These are phyloP conservation scores for Cephus nigrinus DNA, from an alignment of 2,888 invertebrate genomes.

Conservation along the genomic window DNA sequence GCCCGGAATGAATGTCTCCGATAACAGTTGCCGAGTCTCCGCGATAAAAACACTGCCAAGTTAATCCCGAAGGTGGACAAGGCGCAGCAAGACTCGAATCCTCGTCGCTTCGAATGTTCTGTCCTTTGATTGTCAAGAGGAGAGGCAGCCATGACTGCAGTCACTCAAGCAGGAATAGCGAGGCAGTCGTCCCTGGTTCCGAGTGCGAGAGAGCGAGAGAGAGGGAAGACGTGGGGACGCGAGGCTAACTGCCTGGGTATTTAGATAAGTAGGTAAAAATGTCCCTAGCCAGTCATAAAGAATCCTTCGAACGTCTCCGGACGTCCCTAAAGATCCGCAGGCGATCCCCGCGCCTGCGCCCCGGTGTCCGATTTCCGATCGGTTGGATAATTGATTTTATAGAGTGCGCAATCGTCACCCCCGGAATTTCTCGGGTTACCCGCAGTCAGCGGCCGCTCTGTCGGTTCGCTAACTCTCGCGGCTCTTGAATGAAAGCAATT, in stretches of 20 bases:
- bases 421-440: neutral
- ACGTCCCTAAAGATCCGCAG: neutral
- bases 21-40: constrained; percentile 35
- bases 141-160: too few relatives aligned
- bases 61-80: constrained; percentile 4
- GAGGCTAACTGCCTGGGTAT: too few relatives aligned
- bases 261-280: too few relatives aligned
- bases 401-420: neutral
- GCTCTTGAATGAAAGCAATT: neutral
- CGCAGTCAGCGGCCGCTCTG: neutral
- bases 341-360: neutral
- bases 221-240: too few relatives aligned
- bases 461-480: neutral
- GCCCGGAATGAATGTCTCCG: constrained; percentile 45
- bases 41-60: constrained; percentile 11
- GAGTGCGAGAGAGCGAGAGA: too few relatives aligned
- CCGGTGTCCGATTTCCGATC: constrained; percentile 1
- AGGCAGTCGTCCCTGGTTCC: too few relatives aligned
- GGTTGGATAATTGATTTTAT: neutral
- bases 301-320: neutral
- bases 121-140: too few relatives aligned
- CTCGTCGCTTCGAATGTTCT: too few relatives aligned
- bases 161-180: too few relatives aligned
- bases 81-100: too few relatives aligned
- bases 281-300: too few relatives aligned